Conservation (phyloP, 2,797 vertebrate species). For the Buceros bicornis region DNA sequence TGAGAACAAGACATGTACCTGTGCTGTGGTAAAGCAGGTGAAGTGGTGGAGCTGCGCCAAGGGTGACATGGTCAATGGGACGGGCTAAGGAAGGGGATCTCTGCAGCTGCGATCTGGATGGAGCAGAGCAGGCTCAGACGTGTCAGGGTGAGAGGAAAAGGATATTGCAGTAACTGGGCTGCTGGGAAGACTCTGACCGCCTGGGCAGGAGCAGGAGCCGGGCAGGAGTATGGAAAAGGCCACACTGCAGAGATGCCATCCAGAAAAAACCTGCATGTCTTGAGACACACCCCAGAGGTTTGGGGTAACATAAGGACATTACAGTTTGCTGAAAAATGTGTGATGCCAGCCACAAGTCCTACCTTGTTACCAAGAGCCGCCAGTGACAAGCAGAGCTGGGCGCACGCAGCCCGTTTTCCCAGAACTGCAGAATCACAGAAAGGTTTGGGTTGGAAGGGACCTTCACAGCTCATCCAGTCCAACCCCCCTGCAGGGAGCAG, state of each 20-base stretch:
- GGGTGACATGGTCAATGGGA: fast-evolving
- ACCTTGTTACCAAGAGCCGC: not conserved
- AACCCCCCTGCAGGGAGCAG: not conserved
- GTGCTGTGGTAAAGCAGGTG: fast-evolving
- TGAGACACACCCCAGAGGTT: fast-evolving
- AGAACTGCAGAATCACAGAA: not conserved
- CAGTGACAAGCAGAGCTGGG: not conserved
- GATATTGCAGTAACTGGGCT: fast-evolving
- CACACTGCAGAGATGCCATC: fast-evolving
- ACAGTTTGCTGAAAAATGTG: not conserved
- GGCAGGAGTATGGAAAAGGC: fast-evolving
- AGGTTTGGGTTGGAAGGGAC: not conserved
- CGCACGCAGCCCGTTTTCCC: too few relatives aligned
- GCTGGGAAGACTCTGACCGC: fast-evolving
- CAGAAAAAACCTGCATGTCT: fast-evolving
- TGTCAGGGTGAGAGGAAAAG: fast-evolving
- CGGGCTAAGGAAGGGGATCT: fast-evolving
- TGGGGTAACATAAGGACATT: too few relatives aligned
- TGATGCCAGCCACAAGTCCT: not conserved
- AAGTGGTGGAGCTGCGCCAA: fast-evolving
- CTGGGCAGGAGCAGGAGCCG: not conserved
- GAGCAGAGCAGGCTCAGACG: fast-evolving
- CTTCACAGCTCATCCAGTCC: not conserved
- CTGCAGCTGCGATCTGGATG: fast-evolving
- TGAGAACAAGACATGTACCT: fast-evolving